Base-by-base conservation (phyloP, 2,113 vertebrate species). In the Podarcis cretensis region DNA sequence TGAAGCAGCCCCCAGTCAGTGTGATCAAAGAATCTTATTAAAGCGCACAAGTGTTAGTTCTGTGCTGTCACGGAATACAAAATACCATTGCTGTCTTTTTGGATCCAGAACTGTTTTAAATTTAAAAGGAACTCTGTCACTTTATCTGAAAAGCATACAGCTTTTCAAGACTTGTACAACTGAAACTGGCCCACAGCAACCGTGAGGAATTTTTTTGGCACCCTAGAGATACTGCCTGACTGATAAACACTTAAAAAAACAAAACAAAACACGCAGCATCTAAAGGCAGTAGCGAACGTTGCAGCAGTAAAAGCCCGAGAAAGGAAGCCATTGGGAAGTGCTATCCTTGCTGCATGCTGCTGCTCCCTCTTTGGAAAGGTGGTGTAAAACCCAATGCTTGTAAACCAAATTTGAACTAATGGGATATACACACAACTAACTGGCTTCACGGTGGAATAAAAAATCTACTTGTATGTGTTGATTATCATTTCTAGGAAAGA, bases 41-140 rank as follows among this genome's bases (percentile, higher is more conserved):
- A 66, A 83, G 18, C 69, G 74, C 54, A 81, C 30, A 37, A 63
- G 59, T 35, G 32, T 43, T 63, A 65, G 71, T 20, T 75, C 57
- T 20, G 57, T 75, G 69, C 54, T 74, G 37, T 83, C 37, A 32
- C 80, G 75, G 71, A 83, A 88, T 83, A 48, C 89, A 86, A 94
- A 95, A 87, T 74, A 75, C 57, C 83, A 48, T 37, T 63, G 65
- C 73, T 23, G 74, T 92, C 90, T 95, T 90, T 71, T 91, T 87
- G 32, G 92, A 81, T 77, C 27, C 68, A 86, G 92, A 90, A 87
- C 68, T 85, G 57, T 94, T 91, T 80, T 92, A 93, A 87, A 68
- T 87, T n/a, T 89, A 89, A 93, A 87, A 85, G 68, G 84, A 95
- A 94, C 83, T 86, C 37, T 81, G 88, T 66, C 86, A 30, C 43